Base-by-base conservation (phyloP, 2,888 invertebrate genomes). In the Tetramorium bicarinatum region DNA sequence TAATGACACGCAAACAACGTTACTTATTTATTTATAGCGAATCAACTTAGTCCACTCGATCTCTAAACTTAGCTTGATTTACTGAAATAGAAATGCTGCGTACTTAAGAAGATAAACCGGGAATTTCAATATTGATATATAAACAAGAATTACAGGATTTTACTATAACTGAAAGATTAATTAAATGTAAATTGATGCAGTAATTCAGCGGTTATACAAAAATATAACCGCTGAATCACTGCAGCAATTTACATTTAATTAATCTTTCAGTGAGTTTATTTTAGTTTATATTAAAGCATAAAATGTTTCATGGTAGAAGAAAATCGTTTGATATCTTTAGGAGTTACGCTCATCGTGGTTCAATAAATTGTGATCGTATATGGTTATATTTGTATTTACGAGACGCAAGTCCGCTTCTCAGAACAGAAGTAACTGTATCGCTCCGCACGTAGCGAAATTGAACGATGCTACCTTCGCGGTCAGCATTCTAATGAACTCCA, bases 401-500 rank as follows among this genome's bases (percentile, higher is more conserved):
- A 64, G 52, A 25, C 59, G 3, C 41, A 3, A 0, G 15, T 29
- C 69, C 21, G 47, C 11, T 18, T 34, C 29, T 34, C 29, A 34
- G 21, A 47, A 67, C 44, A 47, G 29, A 49, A 56, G 21, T 80
- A 71, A 80, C 79, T 61, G 69, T 71, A 80, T 71, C 38, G 38
- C 47, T 38, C 25, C 13, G 56, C 29, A 44, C 34, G 56, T 41
- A 13, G 44, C 56, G 41, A 77, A 66, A 66, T 66, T 66, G 9
- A 77, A n/a, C 29, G 34, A 79, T 56, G 21, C 56, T 47, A 69
- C 9, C 66, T 80, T n/a, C 38, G 38, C 25, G 71, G 54, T 67
- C 76, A 61, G 56, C 76, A 56, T 75, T 82, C 25, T 82, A 47
- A 82, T 77, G 66, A 80, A 66, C 13, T 29, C 25, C 38, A 49